Base-by-base conservation (phyloP, 2,797 vertebrate species). In the Pangasius djambal region DNA sequence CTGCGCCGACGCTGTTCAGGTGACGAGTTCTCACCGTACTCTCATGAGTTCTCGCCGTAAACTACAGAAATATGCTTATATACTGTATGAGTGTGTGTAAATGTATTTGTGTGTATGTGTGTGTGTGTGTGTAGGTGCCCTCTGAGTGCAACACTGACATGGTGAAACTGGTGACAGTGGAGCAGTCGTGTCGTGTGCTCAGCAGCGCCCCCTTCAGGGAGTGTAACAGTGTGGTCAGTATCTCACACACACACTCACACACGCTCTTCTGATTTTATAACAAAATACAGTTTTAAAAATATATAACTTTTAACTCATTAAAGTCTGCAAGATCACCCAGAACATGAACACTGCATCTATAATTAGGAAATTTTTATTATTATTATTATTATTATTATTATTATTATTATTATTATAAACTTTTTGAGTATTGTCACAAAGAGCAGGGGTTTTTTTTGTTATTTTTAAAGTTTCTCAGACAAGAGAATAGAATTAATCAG, bases 1-100 rank as follows among this genome's bases (percentile, higher is more conserved):
- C 91, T 99, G 99, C 89, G 98, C 98, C 0, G 97, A 99, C 92
- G 97, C 98, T 89, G 94, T 92, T 79, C 95, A 97, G 96, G 99
- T 99, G 92, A 91, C 3, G 1, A 83, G 40, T 44, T 13, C 34
- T n/a, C 6, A 31, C 28, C 6, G 10, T 3, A 2, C 37, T 37
- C 37, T 37, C 37, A 37, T 3, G 37, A 37, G 37, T 37, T 37
- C 37, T 37, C 37, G 0, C 6, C 3, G 22, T 37, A 28, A 9
- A 44, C 52, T n/a, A 9, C 61, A n/a, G 15, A 52, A 4, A 10
- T 20, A 2, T 86, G 9, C 70, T n/a, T 90, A 3, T 89, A 13
- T 12, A 20, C 40, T 48, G n/a, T 88, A n/a, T 44, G 13, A n/a
- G 1, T 77, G 37, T 88, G 63, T 86, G 4, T 72, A 34, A 61